Evolutionary conservation across 2,113 vertebrate genomes (phyloP), one percentile per base, ranked within the genome.

Genomic region (Sinocyclocheilus grahami): DNA sequence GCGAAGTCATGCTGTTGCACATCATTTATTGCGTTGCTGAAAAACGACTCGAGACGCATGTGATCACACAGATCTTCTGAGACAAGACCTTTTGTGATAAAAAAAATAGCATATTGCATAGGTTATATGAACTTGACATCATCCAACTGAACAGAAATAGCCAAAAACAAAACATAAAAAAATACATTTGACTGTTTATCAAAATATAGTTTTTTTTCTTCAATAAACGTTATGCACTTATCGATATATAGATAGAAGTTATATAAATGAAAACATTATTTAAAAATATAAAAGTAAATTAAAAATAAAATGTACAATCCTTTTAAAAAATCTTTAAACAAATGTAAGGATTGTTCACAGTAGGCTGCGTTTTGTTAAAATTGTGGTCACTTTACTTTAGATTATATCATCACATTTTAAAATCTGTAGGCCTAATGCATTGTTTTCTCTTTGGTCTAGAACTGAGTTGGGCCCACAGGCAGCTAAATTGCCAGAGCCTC

Each of bases 1-100:
- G 51, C 46, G 33, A 62, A 60, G n/a, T 85, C 75, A 82, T 51
- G 20, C 51, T 20, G 39, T 69, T 86, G 62, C 78, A 62, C 60
- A 82, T 82, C 8, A 30, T 62, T n/a, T 63, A 37, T 71, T 65
- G 77, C 37, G 53, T 83, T 4, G 42, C 20, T 33, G 6, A 84
- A 79, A 48, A 42, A 42, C 27, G 1, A 78, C 76, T 63, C 4
- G 22, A 22, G 27, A 79, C 37, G 10, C 42, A 63, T 82, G 37
- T 30, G 16, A 42, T 24, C n/a, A 27, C 11, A 53, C 58, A 80
- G 33, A 63, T 42, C 10, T 79, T 30, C 2, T 13, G 53, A 58
- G 30, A 78, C 78, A 7, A 16, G 20, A 62, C 0, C 4, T 16
- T 4, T 42, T 80, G 30, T 80, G 12, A 42, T 58, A 39, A 27